Conservation (phyloP, 2,113 vertebrate genomes). For the Thryonomys swinderianus region DNA sequence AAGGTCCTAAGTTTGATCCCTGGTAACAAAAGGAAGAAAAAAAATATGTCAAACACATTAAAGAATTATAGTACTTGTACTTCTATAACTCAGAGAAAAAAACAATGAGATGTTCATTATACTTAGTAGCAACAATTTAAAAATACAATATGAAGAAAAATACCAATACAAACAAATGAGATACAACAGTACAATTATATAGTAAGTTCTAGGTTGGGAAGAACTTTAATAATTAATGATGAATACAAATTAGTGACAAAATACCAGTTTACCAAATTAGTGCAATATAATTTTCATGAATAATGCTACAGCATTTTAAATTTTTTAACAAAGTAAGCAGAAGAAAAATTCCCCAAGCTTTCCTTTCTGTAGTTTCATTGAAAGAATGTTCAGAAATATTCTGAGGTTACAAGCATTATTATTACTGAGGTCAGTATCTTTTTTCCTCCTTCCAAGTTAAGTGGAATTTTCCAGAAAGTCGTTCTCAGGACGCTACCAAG, state of each 20-base stretch:
- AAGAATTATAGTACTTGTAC: neutral
- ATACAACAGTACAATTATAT: neutral
- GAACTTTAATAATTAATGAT: neutral
- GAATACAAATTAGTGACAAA: conserved; percentile 3
- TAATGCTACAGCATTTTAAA: neutral
- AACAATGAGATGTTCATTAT: neutral
- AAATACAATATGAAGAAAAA: neutral
- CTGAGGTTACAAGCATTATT: neutral
- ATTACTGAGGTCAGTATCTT: neutral
- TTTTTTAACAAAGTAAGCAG: neutral
- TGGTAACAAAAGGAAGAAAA: no score
- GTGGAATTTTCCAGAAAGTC: neutral
- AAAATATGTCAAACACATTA: neutral
- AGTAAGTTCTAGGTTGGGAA: neutral
- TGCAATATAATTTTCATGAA: neutral
- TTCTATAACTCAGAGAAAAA: neutral
- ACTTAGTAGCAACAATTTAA: neutral
- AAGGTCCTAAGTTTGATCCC: no score
- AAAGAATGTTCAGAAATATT: neutral
- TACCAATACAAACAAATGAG: neutral
- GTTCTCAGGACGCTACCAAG: neutral
- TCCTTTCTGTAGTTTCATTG: neutral
- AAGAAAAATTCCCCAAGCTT: neutral
- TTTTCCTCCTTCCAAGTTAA: neutral
- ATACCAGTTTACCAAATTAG: neutral